Conservation (phyloP, 2,797 vertebrate species). For the Siniperca scherzeri region DNA sequence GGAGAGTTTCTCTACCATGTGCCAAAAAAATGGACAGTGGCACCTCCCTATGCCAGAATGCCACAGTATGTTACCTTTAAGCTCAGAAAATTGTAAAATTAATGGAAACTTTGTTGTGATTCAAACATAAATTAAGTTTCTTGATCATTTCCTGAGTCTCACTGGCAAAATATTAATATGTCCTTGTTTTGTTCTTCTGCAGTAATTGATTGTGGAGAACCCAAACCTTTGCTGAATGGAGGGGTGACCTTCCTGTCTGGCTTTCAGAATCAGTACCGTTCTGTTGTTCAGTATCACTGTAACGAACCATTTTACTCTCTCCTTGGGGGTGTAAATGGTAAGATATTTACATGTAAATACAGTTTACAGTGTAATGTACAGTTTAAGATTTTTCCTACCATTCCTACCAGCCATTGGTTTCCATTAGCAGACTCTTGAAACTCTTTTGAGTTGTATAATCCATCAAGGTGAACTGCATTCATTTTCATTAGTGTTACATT, state of each 20-base stretch:
- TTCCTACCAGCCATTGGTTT: neutral
- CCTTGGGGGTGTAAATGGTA: slow-evolving; percentile 58
- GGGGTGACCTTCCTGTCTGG: slow-evolving; percentile 74
- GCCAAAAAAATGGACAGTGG: slow-evolving; percentile 90
- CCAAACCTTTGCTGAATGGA: slow-evolving; percentile 79
- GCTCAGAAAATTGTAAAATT: neutral
- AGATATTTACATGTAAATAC: slow-evolving; percentile 24
- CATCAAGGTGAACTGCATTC: neutral
- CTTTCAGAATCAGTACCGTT: slow-evolving; percentile 77
- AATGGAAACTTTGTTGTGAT: neutral
- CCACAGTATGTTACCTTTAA: slow-evolving; percentile 85
- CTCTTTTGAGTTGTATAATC: neutral
- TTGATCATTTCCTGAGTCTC: neutral
- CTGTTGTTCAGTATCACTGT: slow-evolving; percentile 82
- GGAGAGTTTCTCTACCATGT: slow-evolving; percentile 86
- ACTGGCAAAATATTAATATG: neutral
- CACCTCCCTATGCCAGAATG: slow-evolving; percentile 90
- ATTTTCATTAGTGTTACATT: neutral
- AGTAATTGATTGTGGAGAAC: slow-evolving; percentile 86
- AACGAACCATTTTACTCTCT: slow-evolving; percentile 80
- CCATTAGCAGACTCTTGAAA: neutral
- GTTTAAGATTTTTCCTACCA: neutral
- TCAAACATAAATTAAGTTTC: neutral
- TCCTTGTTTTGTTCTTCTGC: slow-evolving; percentile 34
- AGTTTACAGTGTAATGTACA: neutral